Conservation (phyloP, 2,888 invertebrate species). For the Plagiodera versicolora region DNA sequence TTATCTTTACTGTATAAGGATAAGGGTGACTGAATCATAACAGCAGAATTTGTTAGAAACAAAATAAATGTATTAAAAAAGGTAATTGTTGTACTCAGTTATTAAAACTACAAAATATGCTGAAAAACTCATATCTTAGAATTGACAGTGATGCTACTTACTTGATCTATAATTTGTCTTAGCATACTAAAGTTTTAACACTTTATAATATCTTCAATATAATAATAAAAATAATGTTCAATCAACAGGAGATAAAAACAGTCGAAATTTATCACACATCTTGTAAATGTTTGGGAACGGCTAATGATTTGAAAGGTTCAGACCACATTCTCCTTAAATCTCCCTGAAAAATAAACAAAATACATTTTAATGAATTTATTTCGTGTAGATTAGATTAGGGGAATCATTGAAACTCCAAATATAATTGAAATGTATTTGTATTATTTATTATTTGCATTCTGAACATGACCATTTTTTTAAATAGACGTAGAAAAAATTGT, state of each 20-base stretch:
- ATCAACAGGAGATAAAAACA: constrained; percentile 33
- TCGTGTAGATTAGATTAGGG: too few species aligned
- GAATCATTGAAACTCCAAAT: too few species aligned
- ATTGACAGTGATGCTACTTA: constrained; percentile 38
- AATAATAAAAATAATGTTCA: constrained; percentile 23
- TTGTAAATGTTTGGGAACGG: constrained; percentile 74
- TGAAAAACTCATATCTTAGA: constrained; percentile 19
- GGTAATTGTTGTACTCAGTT: constrained; percentile 10
- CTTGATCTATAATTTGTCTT: constrained; percentile 29
- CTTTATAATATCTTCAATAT: constrained; percentile 35
- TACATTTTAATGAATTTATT: too few species aligned
- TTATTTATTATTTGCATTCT: too few species aligned
- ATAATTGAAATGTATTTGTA: too few species aligned
- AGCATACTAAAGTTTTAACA: constrained; percentile 34
- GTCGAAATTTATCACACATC: constrained; percentile 67
- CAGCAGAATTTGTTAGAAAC: not conserved
- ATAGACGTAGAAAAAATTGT: too few species aligned
- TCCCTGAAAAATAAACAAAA: constrained; percentile 79
- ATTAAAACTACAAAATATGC: constrained; percentile 3
- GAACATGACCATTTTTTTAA: too few species aligned
- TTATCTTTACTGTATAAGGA: too few species aligned
- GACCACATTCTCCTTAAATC: constrained; percentile 98
- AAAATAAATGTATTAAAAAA: constrained; percentile 1
- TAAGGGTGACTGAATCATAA: not conserved
- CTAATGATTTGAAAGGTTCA: constrained; percentile 87